These are phyloP conservation scores for Andrena bicolor DNA, from an alignment of 2,888 invertebrate species.

Conservation along the genomic window DNA sequence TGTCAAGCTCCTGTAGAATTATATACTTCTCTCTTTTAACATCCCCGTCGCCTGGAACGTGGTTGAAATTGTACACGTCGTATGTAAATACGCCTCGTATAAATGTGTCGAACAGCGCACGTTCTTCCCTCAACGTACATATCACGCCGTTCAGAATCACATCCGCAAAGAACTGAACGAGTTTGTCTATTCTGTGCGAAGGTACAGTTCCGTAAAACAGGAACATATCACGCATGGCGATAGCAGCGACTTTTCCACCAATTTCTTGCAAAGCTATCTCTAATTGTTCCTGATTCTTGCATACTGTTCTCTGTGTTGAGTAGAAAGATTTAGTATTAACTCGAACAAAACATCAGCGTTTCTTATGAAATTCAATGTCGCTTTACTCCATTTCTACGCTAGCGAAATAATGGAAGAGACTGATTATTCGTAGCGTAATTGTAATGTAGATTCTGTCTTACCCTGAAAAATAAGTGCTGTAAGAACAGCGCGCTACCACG, in stretches of 20 bases:
- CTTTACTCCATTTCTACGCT: too few species aligned
- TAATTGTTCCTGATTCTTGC: constrained; percentile 61
- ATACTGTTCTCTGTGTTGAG: constrained; percentile 65
- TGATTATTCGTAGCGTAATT: background rate
- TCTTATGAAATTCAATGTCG: too few species aligned
- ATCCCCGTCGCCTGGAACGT: constrained; percentile 72
- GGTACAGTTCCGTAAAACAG: constrained; percentile 74
- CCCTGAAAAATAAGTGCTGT: constrained; percentile 75
- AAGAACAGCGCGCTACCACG: constrained; percentile 75
- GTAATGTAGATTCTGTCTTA: constrained; percentile 35
- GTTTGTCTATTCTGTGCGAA: constrained; percentile 58
- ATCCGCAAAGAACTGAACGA: constrained; percentile 73
- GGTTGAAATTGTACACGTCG: background rate
- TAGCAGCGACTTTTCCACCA: constrained; percentile 69
- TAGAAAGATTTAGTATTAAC: background rate
- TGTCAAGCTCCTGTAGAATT: constrained; percentile 82
- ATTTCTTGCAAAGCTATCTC: constrained; percentile 65
- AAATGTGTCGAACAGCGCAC: background rate
- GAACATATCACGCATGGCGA: constrained; percentile 74
- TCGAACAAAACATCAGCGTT: too few species aligned
- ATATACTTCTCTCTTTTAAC: constrained; percentile 80
- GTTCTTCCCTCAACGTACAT: constrained; percentile 60
- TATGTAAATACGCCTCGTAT: background rate
- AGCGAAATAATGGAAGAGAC: too few species aligned
- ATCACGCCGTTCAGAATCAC: constrained; percentile 70